Percentiles rank a stretch among this genome's conserved stretches.
Evolutionary conservation across 2,113 vertebrate species (phyloP).

Genomic region (Callionymus lyra): DNA sequence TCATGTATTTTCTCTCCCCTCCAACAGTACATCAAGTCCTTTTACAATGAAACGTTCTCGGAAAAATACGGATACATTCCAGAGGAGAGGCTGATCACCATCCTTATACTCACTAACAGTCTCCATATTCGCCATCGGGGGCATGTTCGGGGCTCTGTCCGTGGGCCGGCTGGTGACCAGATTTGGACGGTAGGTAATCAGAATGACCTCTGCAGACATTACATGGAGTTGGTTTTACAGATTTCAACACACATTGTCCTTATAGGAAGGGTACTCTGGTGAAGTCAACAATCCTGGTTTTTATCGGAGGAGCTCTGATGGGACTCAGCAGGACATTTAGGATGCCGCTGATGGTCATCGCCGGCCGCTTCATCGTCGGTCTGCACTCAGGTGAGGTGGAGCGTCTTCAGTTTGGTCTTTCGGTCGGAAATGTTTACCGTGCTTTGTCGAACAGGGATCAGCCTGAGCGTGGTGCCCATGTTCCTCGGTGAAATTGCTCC

Average conservation of each 20-base stretch:
- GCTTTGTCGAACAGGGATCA: constrained; percentile 65
- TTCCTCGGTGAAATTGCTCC: constrained; percentile 84
- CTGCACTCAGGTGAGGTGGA: constrained; percentile 75
- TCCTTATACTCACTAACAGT: constrained; percentile 81
- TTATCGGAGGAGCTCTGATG: constrained; percentile 71
- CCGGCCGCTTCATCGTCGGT: constrained; percentile 75
- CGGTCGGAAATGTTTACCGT: neutral
- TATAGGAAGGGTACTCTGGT: constrained; percentile 77
- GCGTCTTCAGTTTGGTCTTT: neutral
- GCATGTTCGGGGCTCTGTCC: constrained; percentile 74
- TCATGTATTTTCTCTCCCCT: neutral
- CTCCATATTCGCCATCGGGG: constrained; percentile 80
- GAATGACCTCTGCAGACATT: too few species aligned
- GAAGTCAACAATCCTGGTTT: constrained; percentile 68
- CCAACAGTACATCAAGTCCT: constrained; percentile 78
- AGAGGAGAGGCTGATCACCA: constrained; percentile 53
- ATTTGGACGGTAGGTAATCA: constrained; percentile 71
- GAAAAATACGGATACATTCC: constrained; percentile 48
- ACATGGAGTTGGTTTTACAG: too few species aligned
- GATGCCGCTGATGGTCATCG: constrained; percentile 75
- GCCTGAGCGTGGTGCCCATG: constrained; percentile 83
- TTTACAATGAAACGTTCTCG: constrained; percentile 74
- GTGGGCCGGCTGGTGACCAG: constrained; percentile 73
- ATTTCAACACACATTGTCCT: neutral
- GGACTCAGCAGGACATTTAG: constrained; percentile 68